Base-by-base conservation (phyloP, 2,888 invertebrate species). In the Campoletis raptor region DNA sequence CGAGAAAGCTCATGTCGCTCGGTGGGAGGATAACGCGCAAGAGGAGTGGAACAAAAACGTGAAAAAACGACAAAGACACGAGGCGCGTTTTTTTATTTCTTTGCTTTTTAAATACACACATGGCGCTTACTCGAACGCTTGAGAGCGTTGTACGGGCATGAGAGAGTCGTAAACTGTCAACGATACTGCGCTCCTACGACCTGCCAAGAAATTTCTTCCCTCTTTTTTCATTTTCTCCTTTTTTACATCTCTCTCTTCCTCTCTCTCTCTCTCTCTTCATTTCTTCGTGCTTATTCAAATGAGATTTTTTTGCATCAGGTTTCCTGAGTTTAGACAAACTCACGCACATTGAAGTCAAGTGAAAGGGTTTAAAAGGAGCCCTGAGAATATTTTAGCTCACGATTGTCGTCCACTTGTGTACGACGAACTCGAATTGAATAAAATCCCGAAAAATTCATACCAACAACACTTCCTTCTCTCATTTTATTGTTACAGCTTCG, bases 41-140 rank as follows among this genome's bases (percentile, higher is more conserved):
- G 84, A 82, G 86, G 88, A 87, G 87, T 83, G 57, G 37, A 81
- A 61, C 70, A 64, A 76, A 70, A 70, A 84, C 40, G 79, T 70
- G 45, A 79, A 40, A 83, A 80, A 77, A 73, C 81, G 81, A 85
- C n/a, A 52, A 48, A 64, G 83, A 81, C 66, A 64, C 52, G 81
- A 81, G 85, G 73, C 70, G 30, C 61, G 42, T 83, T 67, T 67
- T 67, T 77, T 74, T 83, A 77, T 83, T 36, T 37, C n/a, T 85
- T 57, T 37, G 42, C 61, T 76, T 81, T 81, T 83, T 42, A 83
- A 45, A 80, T 78, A 86, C 86, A 61, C 89, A 91, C 92, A 92
- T 91, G 92, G 92, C 92, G 91, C 91, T 87, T 92, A 90, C 80
- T 90, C 90, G 89, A 91, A 90, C 90, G 89, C 90, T 81, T 85